Percentiles rank a stretch among this genome's conserved stretches.
phyloP scores from a whole-genome alignment of 2,797 vertebrate species.

The Peromyscus aztecus region DNA sequence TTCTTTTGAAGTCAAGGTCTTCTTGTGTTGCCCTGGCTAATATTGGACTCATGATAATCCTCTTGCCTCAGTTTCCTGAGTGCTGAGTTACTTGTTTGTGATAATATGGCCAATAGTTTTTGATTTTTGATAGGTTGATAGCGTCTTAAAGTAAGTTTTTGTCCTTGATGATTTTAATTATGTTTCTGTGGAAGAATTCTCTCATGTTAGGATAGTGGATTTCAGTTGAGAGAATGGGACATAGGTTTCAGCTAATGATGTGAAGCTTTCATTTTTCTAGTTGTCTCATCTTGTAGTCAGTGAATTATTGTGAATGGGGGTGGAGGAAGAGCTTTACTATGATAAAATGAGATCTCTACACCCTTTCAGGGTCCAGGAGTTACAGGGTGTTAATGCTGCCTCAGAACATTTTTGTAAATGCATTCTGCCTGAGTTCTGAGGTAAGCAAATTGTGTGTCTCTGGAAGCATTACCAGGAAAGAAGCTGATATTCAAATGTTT shows the following conservation, averaged over 20 bases:
- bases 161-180: constrained; percentile 13
- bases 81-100: background rate
- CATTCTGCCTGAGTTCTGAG: background rate
- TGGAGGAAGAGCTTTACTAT: background rate
- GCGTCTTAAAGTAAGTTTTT: background rate
- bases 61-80: background rate
- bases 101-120: background rate
- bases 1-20: background rate
- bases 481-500: constrained; percentile 24
- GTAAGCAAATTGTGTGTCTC: background rate
- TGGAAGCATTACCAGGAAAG: background rate
- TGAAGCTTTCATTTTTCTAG: background rate
- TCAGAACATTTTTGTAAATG: background rate
- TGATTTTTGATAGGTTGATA: background rate
- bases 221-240: background rate
- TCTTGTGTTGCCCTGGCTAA: background rate
- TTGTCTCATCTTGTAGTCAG: background rate
- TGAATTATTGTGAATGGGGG: background rate
- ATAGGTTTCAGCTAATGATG: background rate
- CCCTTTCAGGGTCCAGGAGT: background rate
- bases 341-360: background rate
- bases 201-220: background rate
- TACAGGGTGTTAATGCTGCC: background rate
- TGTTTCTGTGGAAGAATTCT: background rate
- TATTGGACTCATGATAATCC: background rate